Base-by-base conservation (phyloP, 2,113 vertebrate genomes). In the Trematocara variabile region DNA sequence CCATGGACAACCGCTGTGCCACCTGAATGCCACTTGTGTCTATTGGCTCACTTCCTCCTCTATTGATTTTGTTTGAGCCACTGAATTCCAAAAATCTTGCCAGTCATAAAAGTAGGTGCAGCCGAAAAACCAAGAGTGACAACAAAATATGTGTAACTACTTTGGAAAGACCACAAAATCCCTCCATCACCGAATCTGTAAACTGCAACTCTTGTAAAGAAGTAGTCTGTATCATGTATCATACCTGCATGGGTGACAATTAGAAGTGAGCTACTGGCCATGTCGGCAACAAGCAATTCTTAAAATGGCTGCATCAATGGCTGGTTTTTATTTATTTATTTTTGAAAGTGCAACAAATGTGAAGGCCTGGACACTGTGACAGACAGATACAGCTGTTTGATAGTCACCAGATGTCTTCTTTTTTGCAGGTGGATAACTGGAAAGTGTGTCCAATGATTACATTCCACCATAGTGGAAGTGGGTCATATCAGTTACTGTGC, bases 151-250 rank as follows among this genome's bases (percentile, higher is more conserved):
- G 53, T 86, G 56, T 48, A 77, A 88, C 58, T 55, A 70, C 83
- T 28, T 84, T 4, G 48, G 75, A 77, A 77, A 81, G 53, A 63
- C 84, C 86, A 77, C 68, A 41, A 85, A 86, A 80, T 88, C 18
- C 1, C 82, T 82, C 56, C 54, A 86, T 65, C 85, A 63, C 77
- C 7, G 41, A 82, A 53, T 55, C 33, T 82, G 81, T 85, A 68
- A 84, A 80, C 39, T 11, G 7, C 75, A 78, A 86, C 68, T 88
- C 89, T 88, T 94, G 85, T 54, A 58, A 88, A 79, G 86, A 90
- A 85, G 77, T 37, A 30, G 78, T 82, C 54, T 84, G 48, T 3
- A 82, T 82, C 70, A 70, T 28, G 25, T 28, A 28, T 28, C 25
- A 28, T 28, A 86, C 65, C 48, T 65, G 53, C 63, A 13, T 81